phyloP scores from a whole-genome alignment of 2,113 vertebrate species.

The Trinectes maculatus region DNA sequence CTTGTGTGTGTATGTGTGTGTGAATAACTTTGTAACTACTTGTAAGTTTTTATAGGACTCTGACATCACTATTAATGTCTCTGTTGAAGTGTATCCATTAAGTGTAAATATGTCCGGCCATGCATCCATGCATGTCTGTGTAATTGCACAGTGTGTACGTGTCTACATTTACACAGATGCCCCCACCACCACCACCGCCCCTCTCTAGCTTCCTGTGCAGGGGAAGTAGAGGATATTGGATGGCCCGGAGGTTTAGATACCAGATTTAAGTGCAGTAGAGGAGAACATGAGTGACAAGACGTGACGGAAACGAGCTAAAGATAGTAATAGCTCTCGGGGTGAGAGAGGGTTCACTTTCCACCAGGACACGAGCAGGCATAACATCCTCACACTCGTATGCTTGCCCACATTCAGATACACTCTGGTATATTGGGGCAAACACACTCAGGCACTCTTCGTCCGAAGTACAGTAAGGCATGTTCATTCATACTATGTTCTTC shows the following conservation, averaged over 20 bases:
- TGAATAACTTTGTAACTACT: too few species aligned
- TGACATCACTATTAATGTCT: background rate
- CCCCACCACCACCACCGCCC: background rate
- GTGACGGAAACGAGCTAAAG: constrained; percentile 74
- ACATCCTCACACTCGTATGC: constrained; percentile 29
- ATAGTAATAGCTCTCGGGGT: constrained; percentile 65
- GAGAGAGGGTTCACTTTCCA: constrained; percentile 54
- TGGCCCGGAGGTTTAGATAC: constrained; percentile 75
- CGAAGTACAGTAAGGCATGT: background rate
- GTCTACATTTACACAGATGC: constrained; percentile 12
- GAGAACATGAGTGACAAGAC: constrained; percentile 74
- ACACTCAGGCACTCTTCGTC: background rate
- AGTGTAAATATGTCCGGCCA: background rate
- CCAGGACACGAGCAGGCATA: constrained; percentile 58
- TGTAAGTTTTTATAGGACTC: background rate
- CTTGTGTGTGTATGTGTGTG: constrained; percentile 10
- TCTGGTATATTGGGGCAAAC: constrained; percentile 4
- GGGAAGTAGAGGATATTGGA: constrained; percentile 71
- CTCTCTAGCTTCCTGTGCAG: constrained; percentile 63
- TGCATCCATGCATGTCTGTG: constrained; percentile 13
- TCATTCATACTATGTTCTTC: constrained; percentile 14
- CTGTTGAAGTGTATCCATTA: constrained; percentile 8
- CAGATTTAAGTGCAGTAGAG: constrained; percentile 70
- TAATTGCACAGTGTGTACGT: constrained; percentile 1
- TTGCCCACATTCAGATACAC: constrained; percentile 9